Evolutionary conservation across 37 sponge, comb jelly and placozoan genomes (phyloP), one percentile per base, ranked within the genome.

Genomic region (Aplysina aerophoba): DNA sequence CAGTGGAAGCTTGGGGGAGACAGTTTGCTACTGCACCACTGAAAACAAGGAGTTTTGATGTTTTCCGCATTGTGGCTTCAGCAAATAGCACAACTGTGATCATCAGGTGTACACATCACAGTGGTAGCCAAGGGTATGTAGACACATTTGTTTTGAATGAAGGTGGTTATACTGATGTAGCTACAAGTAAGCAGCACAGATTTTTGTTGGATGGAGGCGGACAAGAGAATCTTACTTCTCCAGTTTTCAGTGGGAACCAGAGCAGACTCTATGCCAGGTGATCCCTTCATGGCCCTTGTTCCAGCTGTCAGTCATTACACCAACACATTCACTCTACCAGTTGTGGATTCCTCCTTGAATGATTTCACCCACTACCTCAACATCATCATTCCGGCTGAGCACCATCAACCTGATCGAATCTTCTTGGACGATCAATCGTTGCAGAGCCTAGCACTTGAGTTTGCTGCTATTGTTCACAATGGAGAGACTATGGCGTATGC

Each of bases 291-390:
- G 87, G 65, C 59, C 62, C 80, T 84, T 33, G 40, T 93, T 24
- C 90, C 93, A 35, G 72, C 93, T 25, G 64, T 89, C 81, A 85
- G 90, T 25, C 93, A 93, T 37, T 93, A 87, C 50, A 60, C 69
- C 60, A 86, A 81, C 65, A 85, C 50, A 24, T 92, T 85, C 12
- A 62, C 64, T 13, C 28, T 62, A 11, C 25, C 64, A 28, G 28
- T 27, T 62, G 24, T 62, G 28, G 4, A 44, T 62, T n/a, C 24
- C 2, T n/a, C 25, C 3, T n/a, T 62, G 64, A n/a, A 62, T n/a
- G 4, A 62, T 62, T 62, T 28, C 28, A 62, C 64, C 28, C 64
- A 62, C 64, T 62, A 28, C 64, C 24, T 62, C 28, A 62, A 62
- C 64, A 28, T 62, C 25, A 28, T 28, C 64, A 62, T 62, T 62